Percentiles rank a stretch among this genome's conserved stretches.
phyloP scores from a whole-genome alignment of 2,888 invertebrate genomes.

The Hirtodrosophila alboralis region DNA sequence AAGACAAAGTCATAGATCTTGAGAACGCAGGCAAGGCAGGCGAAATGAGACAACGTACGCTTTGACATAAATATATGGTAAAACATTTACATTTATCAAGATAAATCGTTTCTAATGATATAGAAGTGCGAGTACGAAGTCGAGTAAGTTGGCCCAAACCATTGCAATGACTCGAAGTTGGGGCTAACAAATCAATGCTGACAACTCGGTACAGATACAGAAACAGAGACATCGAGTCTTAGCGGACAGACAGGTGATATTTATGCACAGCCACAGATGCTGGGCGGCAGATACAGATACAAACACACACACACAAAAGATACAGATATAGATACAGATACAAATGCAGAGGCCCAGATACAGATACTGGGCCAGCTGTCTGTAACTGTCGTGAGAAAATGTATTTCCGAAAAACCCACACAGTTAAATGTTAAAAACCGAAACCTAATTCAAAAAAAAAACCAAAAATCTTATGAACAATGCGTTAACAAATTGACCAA shows the following conservation, averaged over 20 bases:
- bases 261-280: conserved; percentile 68
- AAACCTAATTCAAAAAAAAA: conserved; percentile 44
- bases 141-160: conserved; percentile 13
- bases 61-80: conserved; percentile 78
- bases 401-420: conserved; percentile 59
- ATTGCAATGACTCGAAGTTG: conserved; percentile 30
- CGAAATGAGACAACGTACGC: conserved; percentile 72
- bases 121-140: conserved; percentile 47
- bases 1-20: conserved; percentile 53
- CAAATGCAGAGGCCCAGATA: conserved; percentile 20
- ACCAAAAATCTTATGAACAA: conserved; percentile 14
- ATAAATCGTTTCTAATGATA: conserved; percentile 79
- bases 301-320: conserved; percentile 24
- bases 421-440: conserved; percentile 27
- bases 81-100: conserved; percentile 80
- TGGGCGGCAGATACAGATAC: conserved; percentile 35
- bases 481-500: conserved; percentile 51
- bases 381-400: conserved; percentile 75
- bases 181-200: conserved; percentile 75
- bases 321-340: conserved; percentile 14
- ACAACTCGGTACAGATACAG: conserved; percentile 57
- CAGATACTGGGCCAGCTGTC: conserved; percentile 33
- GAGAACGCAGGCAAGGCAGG: conserved; percentile 60
- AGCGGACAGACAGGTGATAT: conserved; percentile 69
- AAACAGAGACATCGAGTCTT: conserved; percentile 13